Percentiles rank a stretch among this genome's conserved stretches.
phyloP scores from a whole-genome alignment of 2,888 invertebrate species.

The Dysmachus trigonus region DNA sequence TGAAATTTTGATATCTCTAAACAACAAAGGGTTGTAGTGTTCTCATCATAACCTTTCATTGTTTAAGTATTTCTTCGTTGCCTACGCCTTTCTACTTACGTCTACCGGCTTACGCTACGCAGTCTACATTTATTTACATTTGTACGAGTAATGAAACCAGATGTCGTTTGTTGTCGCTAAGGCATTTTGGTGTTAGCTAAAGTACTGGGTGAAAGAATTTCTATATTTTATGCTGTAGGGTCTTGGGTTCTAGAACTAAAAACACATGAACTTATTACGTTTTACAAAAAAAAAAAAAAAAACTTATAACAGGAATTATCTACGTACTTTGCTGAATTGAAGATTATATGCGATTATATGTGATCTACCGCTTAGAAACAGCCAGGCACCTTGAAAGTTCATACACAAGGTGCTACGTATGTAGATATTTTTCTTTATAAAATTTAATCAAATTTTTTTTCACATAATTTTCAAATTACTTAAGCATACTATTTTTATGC shows the following conservation, averaged over 20 bases:
- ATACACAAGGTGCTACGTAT: neutral
- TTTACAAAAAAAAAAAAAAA: no score
- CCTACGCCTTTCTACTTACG: neutral
- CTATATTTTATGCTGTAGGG: neutral
- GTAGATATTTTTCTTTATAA: neutral
- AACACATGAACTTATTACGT: neutral
- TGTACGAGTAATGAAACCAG: neutral
- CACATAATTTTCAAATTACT: neutral
- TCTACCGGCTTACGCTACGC: neutral
- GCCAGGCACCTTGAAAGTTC: neutral
- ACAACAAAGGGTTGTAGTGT: no score
- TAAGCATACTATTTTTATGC: neutral
- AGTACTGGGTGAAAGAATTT: neutral
- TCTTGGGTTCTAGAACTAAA: neutral
- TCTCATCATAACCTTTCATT: neutral
- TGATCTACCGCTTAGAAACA: neutral
- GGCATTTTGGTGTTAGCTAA: neutral
- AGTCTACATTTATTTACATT: neutral
- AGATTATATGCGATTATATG: neutral
- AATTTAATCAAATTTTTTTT: no score
- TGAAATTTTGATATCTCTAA: no score
- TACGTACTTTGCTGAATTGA: neutral
- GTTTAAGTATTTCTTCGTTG: neutral
- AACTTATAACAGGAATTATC: neutral
- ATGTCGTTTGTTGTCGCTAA: neutral